These are phyloP conservation scores for Axis porcinus DNA, from an alignment of 2,113 vertebrate species.

Conservation along the genomic window DNA sequence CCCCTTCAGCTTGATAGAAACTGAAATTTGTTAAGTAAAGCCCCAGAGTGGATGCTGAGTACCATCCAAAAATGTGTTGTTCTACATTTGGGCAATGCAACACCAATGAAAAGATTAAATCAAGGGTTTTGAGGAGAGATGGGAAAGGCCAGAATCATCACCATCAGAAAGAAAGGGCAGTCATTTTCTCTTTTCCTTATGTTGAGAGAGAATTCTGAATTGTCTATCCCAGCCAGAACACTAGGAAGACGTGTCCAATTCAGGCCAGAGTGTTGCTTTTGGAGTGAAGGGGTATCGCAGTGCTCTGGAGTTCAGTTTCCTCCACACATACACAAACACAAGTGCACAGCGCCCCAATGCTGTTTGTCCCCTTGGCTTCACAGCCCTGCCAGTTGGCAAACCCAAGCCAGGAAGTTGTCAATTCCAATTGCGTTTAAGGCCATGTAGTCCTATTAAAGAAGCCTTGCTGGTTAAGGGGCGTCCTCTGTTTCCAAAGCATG, in stretches of 20 bases:
- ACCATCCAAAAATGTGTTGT: neutral
- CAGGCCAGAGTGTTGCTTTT: neutral
- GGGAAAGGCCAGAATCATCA: neutral
- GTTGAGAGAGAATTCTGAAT: neutral
- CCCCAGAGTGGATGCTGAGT: neutral
- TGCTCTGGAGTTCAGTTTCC: slow-evolving; percentile 68
- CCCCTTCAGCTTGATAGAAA: neutral
- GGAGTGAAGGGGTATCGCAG: slow-evolving; percentile 39
- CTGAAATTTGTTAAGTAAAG: neutral
- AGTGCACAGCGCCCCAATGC: slow-evolving; percentile 79
- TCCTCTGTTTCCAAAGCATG: slow-evolving; percentile 96
- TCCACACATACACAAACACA: slow-evolving; percentile 80
- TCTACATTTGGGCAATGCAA: neutral
- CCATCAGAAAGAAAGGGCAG: neutral
- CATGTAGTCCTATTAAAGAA: slow-evolving; percentile 90
- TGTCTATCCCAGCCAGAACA: neutral
- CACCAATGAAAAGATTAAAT: neutral
- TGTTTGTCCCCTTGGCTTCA: slow-evolving; percentile 84
- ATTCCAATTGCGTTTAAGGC: slow-evolving; percentile 93
- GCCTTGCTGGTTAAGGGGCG: slow-evolving; percentile 90
- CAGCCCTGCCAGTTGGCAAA: slow-evolving; percentile 94
- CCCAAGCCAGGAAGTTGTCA: slow-evolving; percentile 97
- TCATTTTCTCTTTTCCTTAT: neutral
- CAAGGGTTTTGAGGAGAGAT: neutral
- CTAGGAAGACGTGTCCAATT: neutral